Evolutionary conservation across 2,888 invertebrate genomes (phyloP).

Genomic region (Rhagonycha lutea): DNA sequence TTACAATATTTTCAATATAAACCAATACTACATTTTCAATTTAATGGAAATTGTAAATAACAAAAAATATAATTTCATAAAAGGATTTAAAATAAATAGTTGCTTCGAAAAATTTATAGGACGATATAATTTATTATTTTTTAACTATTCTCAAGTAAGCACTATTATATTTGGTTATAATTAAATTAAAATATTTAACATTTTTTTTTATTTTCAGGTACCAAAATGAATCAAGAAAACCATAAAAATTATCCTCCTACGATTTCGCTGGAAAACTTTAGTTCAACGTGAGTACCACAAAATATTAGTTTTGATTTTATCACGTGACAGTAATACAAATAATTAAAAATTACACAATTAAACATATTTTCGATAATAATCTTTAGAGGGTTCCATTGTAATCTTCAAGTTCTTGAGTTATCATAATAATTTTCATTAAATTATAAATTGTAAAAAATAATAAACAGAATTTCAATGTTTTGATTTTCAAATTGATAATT

Average conservation of each 20-base stretch:
- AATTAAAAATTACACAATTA: background rate
- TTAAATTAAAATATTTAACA: background rate
- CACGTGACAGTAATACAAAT: background rate
- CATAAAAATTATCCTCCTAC: background rate
- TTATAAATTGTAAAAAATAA: background rate
- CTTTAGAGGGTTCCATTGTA: background rate
- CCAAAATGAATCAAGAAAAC: background rate
- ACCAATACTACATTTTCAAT: background rate
- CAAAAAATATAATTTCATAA: background rate
- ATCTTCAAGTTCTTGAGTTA: background rate
- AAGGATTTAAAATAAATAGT: background rate
- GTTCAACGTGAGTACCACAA: background rate
- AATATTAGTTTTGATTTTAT: background rate
- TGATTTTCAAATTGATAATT: too few relatives aligned
- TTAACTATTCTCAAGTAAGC: background rate
- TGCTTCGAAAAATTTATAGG: background rate
- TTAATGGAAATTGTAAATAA: background rate
- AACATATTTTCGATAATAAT: background rate
- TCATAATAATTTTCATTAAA: background rate
- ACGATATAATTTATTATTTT: background rate
- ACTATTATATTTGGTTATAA: background rate
- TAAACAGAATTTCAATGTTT: too few relatives aligned
- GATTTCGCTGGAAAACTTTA: background rate
- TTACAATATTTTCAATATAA: background rate
- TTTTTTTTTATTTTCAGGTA: background rate